Conservation (phyloP, 2,888 invertebrate species). For the Leptura quadrifasciata region DNA sequence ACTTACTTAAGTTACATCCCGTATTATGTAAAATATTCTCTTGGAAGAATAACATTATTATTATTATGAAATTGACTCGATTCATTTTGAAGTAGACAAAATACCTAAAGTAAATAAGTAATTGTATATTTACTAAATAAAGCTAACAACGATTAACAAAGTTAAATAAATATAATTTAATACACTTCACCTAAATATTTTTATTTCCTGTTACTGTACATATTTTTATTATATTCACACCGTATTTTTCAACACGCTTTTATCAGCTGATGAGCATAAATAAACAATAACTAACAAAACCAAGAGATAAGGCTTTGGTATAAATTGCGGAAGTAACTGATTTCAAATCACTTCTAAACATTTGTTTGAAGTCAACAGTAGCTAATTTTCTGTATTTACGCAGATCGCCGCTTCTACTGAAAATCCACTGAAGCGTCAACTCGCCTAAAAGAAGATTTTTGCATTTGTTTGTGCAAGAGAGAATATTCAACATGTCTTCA, state of each 20-base stretch:
- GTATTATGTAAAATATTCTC: too few relatives aligned
- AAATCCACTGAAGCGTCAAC: not conserved
- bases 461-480: not conserved
- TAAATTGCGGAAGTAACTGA: slow-evolving; percentile 4
- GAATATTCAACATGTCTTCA: slow-evolving; percentile 63
- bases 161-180: not conserved
- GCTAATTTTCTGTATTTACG: not conserved
- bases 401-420: slow-evolving; percentile 9
- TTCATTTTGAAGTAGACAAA: too few relatives aligned
- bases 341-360: slow-evolving; percentile 31
- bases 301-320: slow-evolving; percentile 11
- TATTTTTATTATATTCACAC: not conserved
- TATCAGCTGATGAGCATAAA: slow-evolving; percentile 23
- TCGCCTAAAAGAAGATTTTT: not conserved
- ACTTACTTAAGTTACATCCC: too few relatives aligned
- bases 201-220: not conserved
- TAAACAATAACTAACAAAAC: slow-evolving; percentile 16
- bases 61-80: too few relatives aligned
- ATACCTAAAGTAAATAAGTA: not conserved
- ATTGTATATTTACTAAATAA: not conserved
- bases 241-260: slow-evolving; percentile 21
- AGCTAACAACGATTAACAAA: not conserved
- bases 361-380: slow-evolving; percentile 33
- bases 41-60: too few relatives aligned
- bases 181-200: not conserved